Conservation (phyloP, 2,888 invertebrate genomes). For the Lepidocyrtinus sp. region DNA sequence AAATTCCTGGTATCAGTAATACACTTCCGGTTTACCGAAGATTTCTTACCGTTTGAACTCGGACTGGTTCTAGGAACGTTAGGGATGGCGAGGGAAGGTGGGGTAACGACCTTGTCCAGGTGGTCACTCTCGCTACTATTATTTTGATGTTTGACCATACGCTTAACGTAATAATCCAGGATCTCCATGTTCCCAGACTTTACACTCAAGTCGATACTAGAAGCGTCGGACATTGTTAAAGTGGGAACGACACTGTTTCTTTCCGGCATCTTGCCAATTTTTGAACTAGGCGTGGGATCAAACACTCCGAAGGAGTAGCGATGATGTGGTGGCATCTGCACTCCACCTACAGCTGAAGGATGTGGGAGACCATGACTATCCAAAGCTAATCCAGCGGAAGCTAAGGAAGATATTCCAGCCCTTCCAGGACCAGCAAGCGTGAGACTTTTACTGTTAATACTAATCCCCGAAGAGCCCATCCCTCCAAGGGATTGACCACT, state of each 20-base stretch:
- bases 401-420: constrained; percentile 36
- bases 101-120: constrained; percentile 69
- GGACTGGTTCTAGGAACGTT: constrained; percentile 55
- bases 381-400: constrained; percentile 35
- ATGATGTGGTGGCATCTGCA: constrained; percentile 60
- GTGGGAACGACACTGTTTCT: constrained; percentile 69
- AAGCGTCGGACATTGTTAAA: constrained; percentile 68
- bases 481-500: constrained; percentile 33
- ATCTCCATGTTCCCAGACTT: constrained; percentile 76
- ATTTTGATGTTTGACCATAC: constrained; percentile 68
- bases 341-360: constrained; percentile 27
- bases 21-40: too few relatives aligned
- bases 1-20: too few relatives aligned
- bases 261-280: constrained; percentile 62
- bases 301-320: constrained; percentile 69
- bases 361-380: constrained; percentile 57
- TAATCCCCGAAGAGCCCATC: constrained; percentile 29
- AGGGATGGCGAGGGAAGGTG: constrained; percentile 65
- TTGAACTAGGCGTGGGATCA: constrained; percentile 62
- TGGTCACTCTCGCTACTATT: constrained; percentile 70
- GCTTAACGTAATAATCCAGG: constrained; percentile 76
- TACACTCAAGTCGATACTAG: constrained; percentile 76
- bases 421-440: constrained; percentile 58
- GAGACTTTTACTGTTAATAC: constrained; percentile 59
- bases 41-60: constrained; percentile 51